Conservation (phyloP, 2,888 invertebrate species). For the Bembecia ichneumoniformis region DNA sequence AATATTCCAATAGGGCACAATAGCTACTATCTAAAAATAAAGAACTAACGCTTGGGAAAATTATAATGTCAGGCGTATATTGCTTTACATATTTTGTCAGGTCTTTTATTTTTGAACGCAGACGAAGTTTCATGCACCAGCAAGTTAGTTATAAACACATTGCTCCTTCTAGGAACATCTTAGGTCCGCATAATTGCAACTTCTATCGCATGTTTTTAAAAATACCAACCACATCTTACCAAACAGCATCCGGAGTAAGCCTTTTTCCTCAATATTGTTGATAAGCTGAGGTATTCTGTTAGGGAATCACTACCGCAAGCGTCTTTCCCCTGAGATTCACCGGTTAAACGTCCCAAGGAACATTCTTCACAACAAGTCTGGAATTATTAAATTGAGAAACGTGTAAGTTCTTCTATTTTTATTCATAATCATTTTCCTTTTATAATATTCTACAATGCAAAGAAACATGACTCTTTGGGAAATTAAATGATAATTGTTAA, state of each 20-base stretch:
- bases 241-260: conserved; percentile 47
- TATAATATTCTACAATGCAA: background rate
- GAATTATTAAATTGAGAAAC: conserved; percentile 1
- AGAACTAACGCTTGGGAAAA: too few relatives aligned
- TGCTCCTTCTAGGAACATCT: too few relatives aligned
- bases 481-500: too few relatives aligned
- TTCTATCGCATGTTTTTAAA: background rate
- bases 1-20: too few relatives aligned
- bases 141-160: too few relatives aligned
- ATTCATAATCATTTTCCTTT: background rate
- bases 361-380: conserved; percentile 61
- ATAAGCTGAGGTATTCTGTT: conserved; percentile 23
- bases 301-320: conserved; percentile 29
- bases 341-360: conserved; percentile 36
- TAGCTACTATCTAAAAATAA: too few relatives aligned
- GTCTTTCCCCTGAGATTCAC: conserved; percentile 32
- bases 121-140: too few relatives aligned
- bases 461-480: too few relatives aligned
- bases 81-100: too few relatives aligned
- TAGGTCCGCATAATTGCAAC: too few relatives aligned
- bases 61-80: too few relatives aligned
- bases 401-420: background rate
- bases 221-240: conserved; percentile 23
- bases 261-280: conserved; percentile 30
- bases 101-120: too few relatives aligned